phyloP scores from a whole-genome alignment of 2,797 vertebrate species.

The Tapirus indicus region DNA sequence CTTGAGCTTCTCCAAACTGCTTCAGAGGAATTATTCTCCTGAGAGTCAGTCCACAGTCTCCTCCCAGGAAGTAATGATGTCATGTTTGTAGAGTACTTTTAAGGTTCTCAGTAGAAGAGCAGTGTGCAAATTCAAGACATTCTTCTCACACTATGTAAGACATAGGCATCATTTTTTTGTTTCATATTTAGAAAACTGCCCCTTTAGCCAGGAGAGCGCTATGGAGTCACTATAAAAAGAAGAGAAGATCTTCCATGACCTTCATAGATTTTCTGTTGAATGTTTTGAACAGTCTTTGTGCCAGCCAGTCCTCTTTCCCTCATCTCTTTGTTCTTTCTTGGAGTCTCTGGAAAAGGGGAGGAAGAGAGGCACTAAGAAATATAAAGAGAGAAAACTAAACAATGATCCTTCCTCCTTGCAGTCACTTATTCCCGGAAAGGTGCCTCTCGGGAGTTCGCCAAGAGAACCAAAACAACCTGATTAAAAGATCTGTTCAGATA shows the following conservation, averaged over 20 bases:
- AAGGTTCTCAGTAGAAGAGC: constrained; percentile 57
- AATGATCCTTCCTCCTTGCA: not conserved
- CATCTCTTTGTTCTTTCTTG: not conserved
- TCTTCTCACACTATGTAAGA: constrained; percentile 16
- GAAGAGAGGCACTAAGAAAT: not conserved
- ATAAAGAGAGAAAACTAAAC: not conserved
- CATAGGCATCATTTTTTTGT: not conserved
- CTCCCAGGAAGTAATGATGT: not conserved
- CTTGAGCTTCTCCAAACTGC: not conserved
- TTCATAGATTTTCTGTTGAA: not conserved
- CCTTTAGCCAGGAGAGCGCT: not conserved
- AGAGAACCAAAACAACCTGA: not conserved
- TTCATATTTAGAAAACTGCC: not conserved
- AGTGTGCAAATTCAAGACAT: constrained; percentile 10
- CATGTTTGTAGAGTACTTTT: constrained; percentile 19
- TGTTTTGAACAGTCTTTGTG: not conserved
- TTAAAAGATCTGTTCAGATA: not conserved
- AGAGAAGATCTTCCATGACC: not conserved
- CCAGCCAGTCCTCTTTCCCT: not conserved
- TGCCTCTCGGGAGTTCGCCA: not conserved
- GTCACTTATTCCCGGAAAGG: not conserved
- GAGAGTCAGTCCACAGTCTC: not conserved
- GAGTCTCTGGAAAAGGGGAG: not conserved
- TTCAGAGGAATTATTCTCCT: not conserved
- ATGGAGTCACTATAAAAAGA: not conserved